Evolutionary conservation across 1,140 invertebrate species (phyloP).

Genomic region (Agrypnia vestita): DNA sequence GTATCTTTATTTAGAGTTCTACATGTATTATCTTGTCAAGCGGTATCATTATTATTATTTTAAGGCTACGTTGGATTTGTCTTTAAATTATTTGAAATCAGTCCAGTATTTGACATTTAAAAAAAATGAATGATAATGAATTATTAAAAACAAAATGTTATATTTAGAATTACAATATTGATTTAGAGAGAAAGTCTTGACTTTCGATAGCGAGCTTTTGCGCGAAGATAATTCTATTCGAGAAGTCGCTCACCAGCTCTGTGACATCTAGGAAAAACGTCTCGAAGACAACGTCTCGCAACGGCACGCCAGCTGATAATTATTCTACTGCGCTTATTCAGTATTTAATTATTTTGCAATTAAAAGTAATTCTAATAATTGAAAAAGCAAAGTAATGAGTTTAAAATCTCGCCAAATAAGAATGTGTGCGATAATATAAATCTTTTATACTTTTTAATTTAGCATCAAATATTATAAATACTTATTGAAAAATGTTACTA

Average conservation of each 20-base stretch:
- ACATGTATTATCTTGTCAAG: not conserved
- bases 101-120: no score
- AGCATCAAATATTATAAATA: not conserved
- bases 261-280: no score
- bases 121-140: no score
- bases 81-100: no score
- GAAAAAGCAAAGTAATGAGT: not conserved
- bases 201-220: no score
- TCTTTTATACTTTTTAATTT: not conserved
- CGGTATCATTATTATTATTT: not conserved
- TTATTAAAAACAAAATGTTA: not conserved
- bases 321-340: conserved; percentile 4
- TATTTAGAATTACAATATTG: not conserved
- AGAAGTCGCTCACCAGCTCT: no score
- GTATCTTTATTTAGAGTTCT: not conserved
- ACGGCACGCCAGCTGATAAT: not conserved
- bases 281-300: no score
- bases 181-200: not conserved
- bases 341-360: not conserved
- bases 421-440: not conserved
- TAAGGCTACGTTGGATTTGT: no score
- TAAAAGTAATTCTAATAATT: not conserved
- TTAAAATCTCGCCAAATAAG: not conserved
- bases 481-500: not conserved
- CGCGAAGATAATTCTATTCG: no score